Conservation (phyloP, 2,113 vertebrate species). For the Vidua macroura region DNA sequence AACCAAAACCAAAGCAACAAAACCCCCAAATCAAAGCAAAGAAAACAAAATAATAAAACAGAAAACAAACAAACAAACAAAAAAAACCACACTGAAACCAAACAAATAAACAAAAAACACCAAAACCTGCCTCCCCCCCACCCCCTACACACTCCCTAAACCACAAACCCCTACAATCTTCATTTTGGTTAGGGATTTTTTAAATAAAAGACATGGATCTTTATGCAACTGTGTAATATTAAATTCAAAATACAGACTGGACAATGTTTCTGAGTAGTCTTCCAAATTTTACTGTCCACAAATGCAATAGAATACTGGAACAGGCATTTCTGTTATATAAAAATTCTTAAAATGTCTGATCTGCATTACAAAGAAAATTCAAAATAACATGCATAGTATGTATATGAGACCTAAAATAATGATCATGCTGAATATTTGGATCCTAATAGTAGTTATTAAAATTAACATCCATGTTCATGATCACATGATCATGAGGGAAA, state of each 20-base stretch:
- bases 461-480: not conserved
- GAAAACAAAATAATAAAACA: not conserved
- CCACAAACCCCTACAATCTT: not conserved
- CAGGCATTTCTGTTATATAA: not conserved
- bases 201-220: not conserved
- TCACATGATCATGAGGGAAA: not conserved
- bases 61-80: not conserved
- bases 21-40: not conserved
- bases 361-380: accelerated
- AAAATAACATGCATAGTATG: accelerated
- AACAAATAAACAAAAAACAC: not conserved
- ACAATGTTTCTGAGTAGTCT: not conserved
- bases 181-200: not conserved
- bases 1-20: too few species aligned
- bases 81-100: not conserved
- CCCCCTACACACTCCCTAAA: not conserved
- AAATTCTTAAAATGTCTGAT: not conserved
- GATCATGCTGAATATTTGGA: not conserved
- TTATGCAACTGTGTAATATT: not conserved
- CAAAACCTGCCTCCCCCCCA: too few species aligned
- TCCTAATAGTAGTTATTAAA: not conserved
- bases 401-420: not conserved
- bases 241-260: not conserved
- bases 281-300: not conserved
- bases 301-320: not conserved